These are phyloP conservation scores for Drosophila sulfurigaster DNA, from an alignment of 1,140 invertebrate genomes.

Conservation along the genomic window DNA sequence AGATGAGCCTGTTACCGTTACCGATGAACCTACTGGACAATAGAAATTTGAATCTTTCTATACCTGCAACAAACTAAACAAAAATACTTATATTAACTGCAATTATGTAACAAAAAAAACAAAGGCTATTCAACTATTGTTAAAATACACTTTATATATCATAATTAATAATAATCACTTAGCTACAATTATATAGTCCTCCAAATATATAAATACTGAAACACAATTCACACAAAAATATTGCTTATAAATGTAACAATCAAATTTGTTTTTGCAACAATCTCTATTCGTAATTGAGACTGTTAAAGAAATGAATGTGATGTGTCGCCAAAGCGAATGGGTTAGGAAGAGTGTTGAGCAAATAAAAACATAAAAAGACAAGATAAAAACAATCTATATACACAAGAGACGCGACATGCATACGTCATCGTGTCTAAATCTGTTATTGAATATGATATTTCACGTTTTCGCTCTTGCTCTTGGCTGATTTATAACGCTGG, in stretches of 20 bases:
- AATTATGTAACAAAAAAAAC: neutral
- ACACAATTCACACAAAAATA: neutral
- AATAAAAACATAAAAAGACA: slow-evolving; percentile 49
- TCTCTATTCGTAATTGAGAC: neutral
- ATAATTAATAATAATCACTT: slow-evolving; percentile 4
- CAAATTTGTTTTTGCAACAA: slow-evolving; percentile 18
- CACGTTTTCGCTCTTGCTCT: slow-evolving; percentile 44
- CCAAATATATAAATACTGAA: slow-evolving; percentile 27
- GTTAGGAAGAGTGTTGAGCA: slow-evolving; percentile 44
- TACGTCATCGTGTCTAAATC: slow-evolving; percentile 43
- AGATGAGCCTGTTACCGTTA: too few relatives aligned
- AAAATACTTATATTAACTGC: neutral
- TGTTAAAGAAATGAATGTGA: slow-evolving; percentile 9
- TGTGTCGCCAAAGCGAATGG: slow-evolving; percentile 58
- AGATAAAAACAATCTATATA: slow-evolving; percentile 11
- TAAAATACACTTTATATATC: slow-evolving; percentile 10
- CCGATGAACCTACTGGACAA: neutral
- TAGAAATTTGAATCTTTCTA: neutral
- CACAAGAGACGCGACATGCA: slow-evolving; percentile 10
- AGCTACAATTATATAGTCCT: slow-evolving; percentile 9
- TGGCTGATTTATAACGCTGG: slow-evolving; percentile 68
- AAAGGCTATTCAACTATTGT: neutral
- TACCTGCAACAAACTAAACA: neutral
- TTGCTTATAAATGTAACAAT: slow-evolving; percentile 9
- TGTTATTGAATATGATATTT: slow-evolving; percentile 70